Conservation (phyloP, 1,140 invertebrate species). For the Drosophila asahinai region DNA sequence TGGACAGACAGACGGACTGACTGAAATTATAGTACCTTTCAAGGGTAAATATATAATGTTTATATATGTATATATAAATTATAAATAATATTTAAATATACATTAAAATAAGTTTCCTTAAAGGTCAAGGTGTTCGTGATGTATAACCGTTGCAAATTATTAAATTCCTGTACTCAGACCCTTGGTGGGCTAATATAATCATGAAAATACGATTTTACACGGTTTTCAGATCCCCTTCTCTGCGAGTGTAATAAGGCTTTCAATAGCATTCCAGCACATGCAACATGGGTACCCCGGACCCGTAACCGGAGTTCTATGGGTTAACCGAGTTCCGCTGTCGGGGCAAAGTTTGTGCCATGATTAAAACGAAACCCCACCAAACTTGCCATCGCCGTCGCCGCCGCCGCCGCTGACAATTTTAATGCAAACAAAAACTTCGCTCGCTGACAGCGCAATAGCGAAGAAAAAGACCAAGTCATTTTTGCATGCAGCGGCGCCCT, state of each 20-base stretch:
- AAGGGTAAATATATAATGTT: too few relatives aligned
- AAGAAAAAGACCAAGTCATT: conserved; percentile 54
- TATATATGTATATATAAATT: too few relatives aligned
- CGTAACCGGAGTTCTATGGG: conserved; percentile 10
- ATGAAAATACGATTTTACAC: too few relatives aligned
- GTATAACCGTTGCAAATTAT: too few relatives aligned
- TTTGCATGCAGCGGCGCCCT: conserved; percentile 43
- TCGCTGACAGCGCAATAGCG: conserved; percentile 14
- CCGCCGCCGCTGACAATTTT: conserved; percentile 65
- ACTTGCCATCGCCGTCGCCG: conserved; percentile 25
- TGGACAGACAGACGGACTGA: too few relatives aligned
- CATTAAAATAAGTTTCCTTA: too few relatives aligned
- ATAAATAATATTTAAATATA: too few relatives aligned
- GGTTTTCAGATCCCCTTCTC: too few relatives aligned
- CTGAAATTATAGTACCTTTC: too few relatives aligned
- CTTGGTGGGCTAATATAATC: too few relatives aligned
- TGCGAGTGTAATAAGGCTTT: neutral
- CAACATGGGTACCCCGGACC: neutral
- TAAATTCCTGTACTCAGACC: too few relatives aligned
- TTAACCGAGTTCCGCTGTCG: conserved; percentile 25
- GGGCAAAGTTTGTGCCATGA: conserved; percentile 60
- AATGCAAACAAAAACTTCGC: conserved; percentile 61
- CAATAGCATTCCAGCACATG: conserved; percentile 31
- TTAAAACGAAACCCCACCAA: conserved; percentile 64
- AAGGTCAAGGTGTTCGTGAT: too few relatives aligned